Evolutionary conservation across 2,888 invertebrate species (phyloP).

Genomic region (Cephus pygmeus): DNA sequence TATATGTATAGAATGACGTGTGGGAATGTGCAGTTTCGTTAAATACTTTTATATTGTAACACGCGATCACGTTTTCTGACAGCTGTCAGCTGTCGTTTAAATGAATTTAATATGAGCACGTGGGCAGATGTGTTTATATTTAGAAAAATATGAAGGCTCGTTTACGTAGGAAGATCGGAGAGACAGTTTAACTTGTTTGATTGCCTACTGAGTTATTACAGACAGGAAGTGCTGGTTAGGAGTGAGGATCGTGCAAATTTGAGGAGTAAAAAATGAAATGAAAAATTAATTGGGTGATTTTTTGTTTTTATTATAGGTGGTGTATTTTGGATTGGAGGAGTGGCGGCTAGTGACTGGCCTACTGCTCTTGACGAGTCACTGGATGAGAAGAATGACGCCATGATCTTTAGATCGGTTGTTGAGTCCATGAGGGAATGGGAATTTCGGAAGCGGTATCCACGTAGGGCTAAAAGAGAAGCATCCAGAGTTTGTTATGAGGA

Average conservation of each 20-base stretch:
- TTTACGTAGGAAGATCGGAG: background rate
- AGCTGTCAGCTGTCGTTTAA: background rate
- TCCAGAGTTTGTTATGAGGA: slow-evolving; percentile 88
- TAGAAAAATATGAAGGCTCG: background rate
- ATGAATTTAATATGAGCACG: background rate
- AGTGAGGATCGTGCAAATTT: background rate
- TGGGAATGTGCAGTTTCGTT: background rate
- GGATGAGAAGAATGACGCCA: slow-evolving; percentile 79
- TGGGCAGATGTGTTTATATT: background rate
- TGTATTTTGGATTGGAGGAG: slow-evolving; percentile 15
- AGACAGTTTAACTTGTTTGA: background rate
- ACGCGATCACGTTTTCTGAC: background rate
- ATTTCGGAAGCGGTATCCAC: slow-evolving; percentile 64
- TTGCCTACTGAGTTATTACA: background rate
- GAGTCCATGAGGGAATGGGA: slow-evolving; percentile 81
- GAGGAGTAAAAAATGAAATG: background rate
- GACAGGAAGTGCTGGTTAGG: background rate
- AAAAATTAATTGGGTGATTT: background rate
- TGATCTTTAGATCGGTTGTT: slow-evolving; percentile 79
- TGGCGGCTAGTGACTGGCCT: slow-evolving; percentile 65
- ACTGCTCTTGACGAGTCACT: slow-evolving; percentile 74
- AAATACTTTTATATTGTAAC: background rate
- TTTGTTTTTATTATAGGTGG: background rate
- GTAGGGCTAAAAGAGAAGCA: slow-evolving; percentile 80
- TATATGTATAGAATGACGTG: background rate